Conservation (phyloP, 2,888 invertebrate genomes). For the Cremastinae sp. region DNA sequence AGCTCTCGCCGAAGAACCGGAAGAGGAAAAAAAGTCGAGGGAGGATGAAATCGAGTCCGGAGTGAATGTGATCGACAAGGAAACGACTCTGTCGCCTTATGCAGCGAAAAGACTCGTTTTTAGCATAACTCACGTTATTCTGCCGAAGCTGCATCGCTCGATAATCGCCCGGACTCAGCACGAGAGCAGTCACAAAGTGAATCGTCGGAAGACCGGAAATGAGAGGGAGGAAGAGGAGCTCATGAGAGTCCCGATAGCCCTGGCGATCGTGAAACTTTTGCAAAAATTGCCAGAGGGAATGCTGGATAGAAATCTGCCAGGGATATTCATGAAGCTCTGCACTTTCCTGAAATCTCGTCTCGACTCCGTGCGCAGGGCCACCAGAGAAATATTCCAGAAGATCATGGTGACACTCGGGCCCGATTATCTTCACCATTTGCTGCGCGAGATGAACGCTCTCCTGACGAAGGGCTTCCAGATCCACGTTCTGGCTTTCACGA, state of each 20-base stretch:
- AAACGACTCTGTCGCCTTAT: constrained; percentile 85
- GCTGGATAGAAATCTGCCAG: constrained; percentile 89
- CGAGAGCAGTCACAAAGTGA: constrained; percentile 90
- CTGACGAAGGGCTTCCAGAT: constrained; percentile 95
- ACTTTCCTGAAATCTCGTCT: constrained; percentile 94
- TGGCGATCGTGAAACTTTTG: constrained; percentile 95
- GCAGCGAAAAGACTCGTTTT: constrained; percentile 89
- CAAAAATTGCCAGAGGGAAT: constrained; percentile 91
- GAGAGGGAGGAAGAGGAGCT: constrained; percentile 95
- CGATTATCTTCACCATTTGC: constrained; percentile 87
- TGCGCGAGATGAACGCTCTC: constrained; percentile 90
- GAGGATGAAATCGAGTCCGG: constrained; percentile 48
- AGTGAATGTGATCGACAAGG: constrained; percentile 78
- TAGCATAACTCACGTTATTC: constrained; percentile 86
- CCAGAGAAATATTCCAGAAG: constrained; percentile 95
- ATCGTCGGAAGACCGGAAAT: constrained; percentile 85
- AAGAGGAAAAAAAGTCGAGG: constrained; percentile 69
- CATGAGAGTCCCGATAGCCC: constrained; percentile 93
- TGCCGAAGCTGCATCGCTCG: constrained; percentile 90
- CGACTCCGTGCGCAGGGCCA: constrained; percentile 91
- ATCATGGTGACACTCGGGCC: constrained; percentile 93
- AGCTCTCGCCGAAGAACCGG: constrained; percentile 69
- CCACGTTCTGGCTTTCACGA: constrained; percentile 94
- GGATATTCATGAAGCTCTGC: constrained; percentile 93
- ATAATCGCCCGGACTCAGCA: constrained; percentile 87